Conservation (phyloP, 92 coral and sea anemone genomes). For the Porites evermanni region DNA sequence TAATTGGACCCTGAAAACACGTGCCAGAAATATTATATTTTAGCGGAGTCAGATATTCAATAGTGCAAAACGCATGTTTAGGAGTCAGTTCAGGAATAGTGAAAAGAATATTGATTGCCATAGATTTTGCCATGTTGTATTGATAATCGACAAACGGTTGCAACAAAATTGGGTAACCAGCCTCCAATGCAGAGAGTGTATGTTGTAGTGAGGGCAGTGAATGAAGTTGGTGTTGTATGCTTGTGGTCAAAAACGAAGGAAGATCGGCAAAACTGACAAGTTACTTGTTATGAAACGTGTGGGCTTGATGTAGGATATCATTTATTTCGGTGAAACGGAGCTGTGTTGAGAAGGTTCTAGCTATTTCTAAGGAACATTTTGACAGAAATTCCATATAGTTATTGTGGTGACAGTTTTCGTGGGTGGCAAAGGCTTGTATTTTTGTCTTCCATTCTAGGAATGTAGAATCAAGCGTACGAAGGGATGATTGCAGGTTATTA, state of each 20-base stretch:
- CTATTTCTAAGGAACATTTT: conserved; percentile 37
- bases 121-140: conserved; percentile 9
- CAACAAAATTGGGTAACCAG: conserved; percentile 48
- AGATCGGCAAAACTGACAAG: conserved; percentile 31
- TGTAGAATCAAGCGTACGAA: background rate
- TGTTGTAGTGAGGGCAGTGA: background rate
- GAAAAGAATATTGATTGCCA: conserved; percentile 31
- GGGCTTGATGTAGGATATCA: conserved; percentile 38
- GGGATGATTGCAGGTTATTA: background rate
- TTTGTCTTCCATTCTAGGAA: background rate
- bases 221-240: background rate
- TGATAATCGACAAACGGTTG: conserved; percentile 54
- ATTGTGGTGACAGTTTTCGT: conserved; percentile 7
- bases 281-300: background rate
- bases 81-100: conserved; percentile 41
- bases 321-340: conserved; percentile 42
- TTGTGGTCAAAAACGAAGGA: conserved; percentile 20
- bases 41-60: conserved; percentile 56
- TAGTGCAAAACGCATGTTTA: conserved; percentile 4
- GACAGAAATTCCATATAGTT: conserved; percentile 38
- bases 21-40: conserved; percentile 63
- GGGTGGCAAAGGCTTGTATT: background rate
- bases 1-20: conserved; percentile 60
- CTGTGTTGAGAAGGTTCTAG: conserved; percentile 35
- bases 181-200: conserved; percentile 26